A percentile compares a stretch with the other conserved stretches of the same genome.
Conservation (phyloP, 2,113 vertebrate species). For the Orycteropus afer region DNA sequence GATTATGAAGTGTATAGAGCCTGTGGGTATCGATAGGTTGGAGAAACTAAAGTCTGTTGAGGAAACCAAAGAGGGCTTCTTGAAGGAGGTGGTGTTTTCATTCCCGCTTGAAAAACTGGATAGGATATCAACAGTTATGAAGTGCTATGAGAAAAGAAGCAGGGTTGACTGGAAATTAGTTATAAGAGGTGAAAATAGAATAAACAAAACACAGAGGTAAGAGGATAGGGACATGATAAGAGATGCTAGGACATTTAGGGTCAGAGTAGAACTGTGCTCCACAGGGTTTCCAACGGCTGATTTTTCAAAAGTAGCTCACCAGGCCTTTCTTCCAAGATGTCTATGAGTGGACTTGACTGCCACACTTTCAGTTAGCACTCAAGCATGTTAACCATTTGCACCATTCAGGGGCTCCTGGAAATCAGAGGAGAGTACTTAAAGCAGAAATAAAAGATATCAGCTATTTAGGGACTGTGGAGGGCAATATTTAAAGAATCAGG, state of each 20-base stretch:
- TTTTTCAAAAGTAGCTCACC: not conserved
- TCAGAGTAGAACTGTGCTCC: not conserved
- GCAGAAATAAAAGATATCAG: not conserved
- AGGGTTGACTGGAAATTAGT: not conserved
- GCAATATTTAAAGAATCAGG: not conserved
- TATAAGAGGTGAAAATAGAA: not conserved
- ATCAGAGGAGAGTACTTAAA: not conserved
- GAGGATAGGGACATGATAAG: not conserved
- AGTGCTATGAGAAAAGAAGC: not conserved
- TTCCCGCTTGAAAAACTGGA: not conserved
- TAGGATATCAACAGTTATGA: not conserved
- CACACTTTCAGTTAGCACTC: not conserved
- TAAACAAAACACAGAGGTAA: not conserved
- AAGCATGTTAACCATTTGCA: not conserved
- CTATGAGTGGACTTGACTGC: not conserved
- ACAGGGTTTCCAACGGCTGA: not conserved
- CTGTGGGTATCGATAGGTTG: not conserved
- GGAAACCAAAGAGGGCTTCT: not conserved
- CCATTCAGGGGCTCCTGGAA: not conserved
- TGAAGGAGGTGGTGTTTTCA: not conserved
- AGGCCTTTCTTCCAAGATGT: not conserved
- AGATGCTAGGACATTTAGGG: not conserved
- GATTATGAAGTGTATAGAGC: not conserved
- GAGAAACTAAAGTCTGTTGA: not conserved
- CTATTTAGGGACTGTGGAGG: not conserved